These are phyloP conservation scores for Corticium candelabrum DNA, from an alignment of 37 sponge, comb jelly and placozoan species.

Conservation along the genomic window DNA sequence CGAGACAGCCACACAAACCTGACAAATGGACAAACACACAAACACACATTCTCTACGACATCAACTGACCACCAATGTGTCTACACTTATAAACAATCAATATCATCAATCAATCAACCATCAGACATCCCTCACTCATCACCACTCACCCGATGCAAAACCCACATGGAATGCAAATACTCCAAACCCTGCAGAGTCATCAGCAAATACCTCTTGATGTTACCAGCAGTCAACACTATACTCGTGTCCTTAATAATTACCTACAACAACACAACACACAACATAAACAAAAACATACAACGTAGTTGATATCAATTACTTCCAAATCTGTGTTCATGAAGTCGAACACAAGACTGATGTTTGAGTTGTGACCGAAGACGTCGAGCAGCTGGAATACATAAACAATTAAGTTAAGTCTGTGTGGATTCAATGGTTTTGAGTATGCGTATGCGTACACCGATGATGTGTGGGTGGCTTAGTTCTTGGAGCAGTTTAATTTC, in stretches of 20 bases:
- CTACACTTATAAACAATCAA: neutral
- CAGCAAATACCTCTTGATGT: constrained; percentile 82
- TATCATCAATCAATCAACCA: neutral
- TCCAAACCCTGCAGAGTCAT: constrained; percentile 96
- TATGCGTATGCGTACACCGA: constrained; percentile 30
- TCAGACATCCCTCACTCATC: neutral
- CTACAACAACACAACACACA: constrained; percentile 5
- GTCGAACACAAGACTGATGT: constrained; percentile 91
- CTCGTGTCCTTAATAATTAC: constrained; percentile 68
- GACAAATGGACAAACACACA: neutral
- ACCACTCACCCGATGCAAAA: constrained; percentile 64
- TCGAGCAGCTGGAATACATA: constrained; percentile 41
- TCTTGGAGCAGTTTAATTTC: constrained; percentile 92
- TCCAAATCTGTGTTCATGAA: constrained; percentile 96
- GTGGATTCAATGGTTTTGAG: neutral
- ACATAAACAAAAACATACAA: neutral
- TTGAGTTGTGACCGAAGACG: constrained; percentile 93
- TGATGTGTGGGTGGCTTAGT: constrained; percentile 45
- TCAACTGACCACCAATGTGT: neutral
- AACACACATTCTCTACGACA: neutral
- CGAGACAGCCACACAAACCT: too few relatives aligned
- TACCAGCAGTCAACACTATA: constrained; percentile 55
- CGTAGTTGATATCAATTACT: constrained; percentile 15
- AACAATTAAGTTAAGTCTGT: constrained; percentile 5
- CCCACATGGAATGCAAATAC: constrained; percentile 87